Conservation (phyloP, 2,888 invertebrate genomes). For the Sphaerophoria rueppellii region DNA sequence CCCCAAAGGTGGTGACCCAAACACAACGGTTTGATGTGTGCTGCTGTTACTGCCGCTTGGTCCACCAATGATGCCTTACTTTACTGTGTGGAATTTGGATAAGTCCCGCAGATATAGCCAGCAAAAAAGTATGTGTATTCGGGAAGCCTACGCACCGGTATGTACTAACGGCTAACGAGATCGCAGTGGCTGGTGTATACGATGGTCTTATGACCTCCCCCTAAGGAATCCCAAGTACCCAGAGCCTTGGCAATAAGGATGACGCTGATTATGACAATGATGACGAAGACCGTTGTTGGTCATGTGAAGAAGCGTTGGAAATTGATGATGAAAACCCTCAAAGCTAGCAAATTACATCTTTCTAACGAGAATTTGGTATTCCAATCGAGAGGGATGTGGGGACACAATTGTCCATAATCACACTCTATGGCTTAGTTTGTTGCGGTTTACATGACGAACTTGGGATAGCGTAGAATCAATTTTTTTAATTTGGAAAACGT, state of each 20-base stretch:
- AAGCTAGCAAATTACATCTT: conserved; percentile 26
- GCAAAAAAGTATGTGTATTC: conserved; percentile 7
- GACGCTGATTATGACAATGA: conserved; percentile 64
- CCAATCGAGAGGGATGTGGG: conserved; percentile 11
- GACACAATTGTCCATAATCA: conserved; percentile 72
- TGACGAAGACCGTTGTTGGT: conserved; percentile 65
- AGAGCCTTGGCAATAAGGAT: conserved; percentile 46
- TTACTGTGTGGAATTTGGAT: conserved; percentile 70
- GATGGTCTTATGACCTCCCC: conserved; percentile 65
- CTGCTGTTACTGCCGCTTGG: background rate
- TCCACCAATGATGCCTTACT: background rate
- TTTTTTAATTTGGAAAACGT: conserved; percentile 80
- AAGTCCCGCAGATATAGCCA: conserved; percentile 49
- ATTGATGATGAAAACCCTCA: conserved; percentile 8
- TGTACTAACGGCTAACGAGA: conserved; percentile 48
- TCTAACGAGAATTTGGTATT: conserved; percentile 56
- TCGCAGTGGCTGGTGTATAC: conserved; percentile 23
- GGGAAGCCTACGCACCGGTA: conserved; percentile 13
- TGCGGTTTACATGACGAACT: conserved; percentile 11
- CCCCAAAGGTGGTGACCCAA: conserved; percentile 73
- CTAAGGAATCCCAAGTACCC: conserved; percentile 46
- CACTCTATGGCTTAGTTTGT: background rate
- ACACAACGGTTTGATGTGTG: conserved; percentile 60
- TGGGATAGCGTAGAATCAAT: conserved; percentile 75
- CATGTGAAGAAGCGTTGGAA: conserved; percentile 36